A percentile compares a stretch with the other conserved stretches of the same genome.
phyloP scores from a whole-genome alignment of 2,797 vertebrate genomes.

The Semaprochilodus insignis region DNA sequence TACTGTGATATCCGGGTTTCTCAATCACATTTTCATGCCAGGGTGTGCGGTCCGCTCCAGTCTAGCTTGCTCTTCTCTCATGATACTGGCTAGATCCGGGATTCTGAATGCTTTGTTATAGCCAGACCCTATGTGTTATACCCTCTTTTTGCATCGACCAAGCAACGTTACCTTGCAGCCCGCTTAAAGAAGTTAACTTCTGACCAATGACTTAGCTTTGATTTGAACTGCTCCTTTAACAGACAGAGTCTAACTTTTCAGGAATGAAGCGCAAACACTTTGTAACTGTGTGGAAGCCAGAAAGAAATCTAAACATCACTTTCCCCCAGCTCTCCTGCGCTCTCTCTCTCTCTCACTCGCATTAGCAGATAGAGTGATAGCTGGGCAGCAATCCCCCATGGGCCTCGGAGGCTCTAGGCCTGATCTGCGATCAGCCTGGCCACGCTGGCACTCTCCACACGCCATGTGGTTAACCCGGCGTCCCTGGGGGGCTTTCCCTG shows the following conservation, averaged over 20 bases:
- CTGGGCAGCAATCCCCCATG: slow-evolving; percentile 67
- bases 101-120: no score
- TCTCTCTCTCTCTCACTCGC: neutral
- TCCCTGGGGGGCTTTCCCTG: slow-evolving; percentile 70
- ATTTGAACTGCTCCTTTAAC: neutral
- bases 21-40: no score
- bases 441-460: slow-evolving; percentile 72
- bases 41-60: no score
- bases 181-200: no score
- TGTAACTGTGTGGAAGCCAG: neutral
- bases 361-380: slow-evolving; percentile 35
- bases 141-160: no score
- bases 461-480: slow-evolving; percentile 74
- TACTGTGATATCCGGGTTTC: no score
- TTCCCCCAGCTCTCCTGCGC: neutral
- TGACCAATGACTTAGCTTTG: no score
- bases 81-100: no score
- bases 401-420: slow-evolving; percentile 64
- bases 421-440: slow-evolving; percentile 72
- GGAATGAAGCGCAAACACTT: neutral
- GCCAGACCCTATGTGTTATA: no score
- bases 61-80: no score
- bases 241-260: neutral
- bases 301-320: neutral
- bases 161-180: no score